A percentile compares a stretch with the other conserved stretches of the same genome.
phyloP scores from a whole-genome alignment of 2,797 vertebrate genomes.

The Siniperca scherzeri region DNA sequence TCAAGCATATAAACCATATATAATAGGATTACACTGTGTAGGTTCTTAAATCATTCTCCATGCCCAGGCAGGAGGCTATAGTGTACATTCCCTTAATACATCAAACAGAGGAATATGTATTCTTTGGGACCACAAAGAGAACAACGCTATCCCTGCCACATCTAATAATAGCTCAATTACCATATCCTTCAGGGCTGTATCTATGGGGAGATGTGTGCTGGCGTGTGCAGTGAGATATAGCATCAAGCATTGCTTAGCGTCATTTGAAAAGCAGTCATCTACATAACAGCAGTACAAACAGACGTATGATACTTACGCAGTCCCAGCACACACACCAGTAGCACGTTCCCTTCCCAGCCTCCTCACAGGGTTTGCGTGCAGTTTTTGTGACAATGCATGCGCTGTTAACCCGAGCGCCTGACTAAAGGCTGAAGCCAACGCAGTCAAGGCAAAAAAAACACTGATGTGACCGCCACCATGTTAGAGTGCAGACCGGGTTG shows the following conservation, averaged over 20 bases:
- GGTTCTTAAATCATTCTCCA: conserved; percentile 64
- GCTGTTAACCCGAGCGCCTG: conserved; percentile 67
- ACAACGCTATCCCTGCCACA: conserved; percentile 73
- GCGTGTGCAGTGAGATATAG: conserved; percentile 62
- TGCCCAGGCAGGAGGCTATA: conserved; percentile 50
- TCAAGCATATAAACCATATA: conserved; percentile 51
- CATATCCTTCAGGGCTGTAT: conserved; percentile 76
- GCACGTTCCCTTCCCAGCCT: conserved; percentile 47
- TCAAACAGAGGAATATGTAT: conserved; percentile 76
- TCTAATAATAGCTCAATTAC: conserved; percentile 81
- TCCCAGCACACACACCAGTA: conserved; percentile 34
- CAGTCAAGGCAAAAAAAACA: conserved; percentile 37
- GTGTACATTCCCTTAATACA: conserved; percentile 63
- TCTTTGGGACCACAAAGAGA: conserved; percentile 79
- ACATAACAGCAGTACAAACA: conserved; percentile 53
- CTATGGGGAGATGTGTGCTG: conserved; percentile 71
- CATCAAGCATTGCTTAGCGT: conserved; percentile 55
- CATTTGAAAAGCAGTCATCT: conserved; percentile 67
- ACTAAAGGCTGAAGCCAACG: conserved; percentile 60
- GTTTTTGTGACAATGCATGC: conserved; percentile 61
- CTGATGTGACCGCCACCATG: conserved; percentile 61
- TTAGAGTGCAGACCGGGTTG: conserved; percentile 45
- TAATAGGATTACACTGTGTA: conserved; percentile 61
- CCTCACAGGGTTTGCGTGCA: conserved; percentile 26
- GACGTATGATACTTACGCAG: conserved; percentile 43